A percentile compares a stretch with the other conserved stretches of the same genome.
Evolutionary conservation across 2,888 invertebrate species (phyloP).

Genomic region (Diaphora mendica): DNA sequence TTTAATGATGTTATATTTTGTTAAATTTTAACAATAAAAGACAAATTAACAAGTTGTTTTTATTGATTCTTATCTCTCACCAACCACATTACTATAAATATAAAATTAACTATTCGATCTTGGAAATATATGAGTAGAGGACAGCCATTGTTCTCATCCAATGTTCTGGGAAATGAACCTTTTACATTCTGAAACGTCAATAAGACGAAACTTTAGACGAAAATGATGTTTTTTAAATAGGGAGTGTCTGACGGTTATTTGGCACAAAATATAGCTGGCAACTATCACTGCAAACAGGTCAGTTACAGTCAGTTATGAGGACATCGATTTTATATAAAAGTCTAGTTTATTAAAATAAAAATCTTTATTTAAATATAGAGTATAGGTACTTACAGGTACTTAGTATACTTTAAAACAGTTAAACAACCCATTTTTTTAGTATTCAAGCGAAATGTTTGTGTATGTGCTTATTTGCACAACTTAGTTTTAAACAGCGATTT

Average conservation of each 20-base stretch:
- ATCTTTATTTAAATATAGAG: background rate
- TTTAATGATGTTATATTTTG: constrained; percentile 81
- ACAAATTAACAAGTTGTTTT: constrained; percentile 66
- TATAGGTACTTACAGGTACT: background rate
- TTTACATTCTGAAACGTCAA: too few species aligned
- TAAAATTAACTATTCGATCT: background rate
- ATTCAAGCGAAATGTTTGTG: background rate
- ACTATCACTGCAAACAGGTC: background rate
- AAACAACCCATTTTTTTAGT: background rate
- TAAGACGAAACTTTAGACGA: too few species aligned
- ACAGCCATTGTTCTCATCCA: background rate
- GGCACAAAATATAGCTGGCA: too few species aligned
- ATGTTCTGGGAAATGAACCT: background rate
- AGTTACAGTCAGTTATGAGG: too few species aligned
- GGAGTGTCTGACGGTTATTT: too few species aligned
- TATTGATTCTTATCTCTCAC: constrained; percentile 11
- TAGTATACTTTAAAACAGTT: background rate
- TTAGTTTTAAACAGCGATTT: background rate
- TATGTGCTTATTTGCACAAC: background rate
- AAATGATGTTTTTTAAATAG: too few species aligned
- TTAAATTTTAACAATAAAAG: constrained; percentile 85
- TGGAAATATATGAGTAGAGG: background rate
- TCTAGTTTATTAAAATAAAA: background rate
- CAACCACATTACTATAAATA: background rate
- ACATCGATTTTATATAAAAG: too few species aligned